A percentile compares a stretch with the other conserved stretches of the same genome.
phyloP scores from a whole-genome alignment of 2,797 vertebrate genomes.

The Myotis vivesi region DNA sequence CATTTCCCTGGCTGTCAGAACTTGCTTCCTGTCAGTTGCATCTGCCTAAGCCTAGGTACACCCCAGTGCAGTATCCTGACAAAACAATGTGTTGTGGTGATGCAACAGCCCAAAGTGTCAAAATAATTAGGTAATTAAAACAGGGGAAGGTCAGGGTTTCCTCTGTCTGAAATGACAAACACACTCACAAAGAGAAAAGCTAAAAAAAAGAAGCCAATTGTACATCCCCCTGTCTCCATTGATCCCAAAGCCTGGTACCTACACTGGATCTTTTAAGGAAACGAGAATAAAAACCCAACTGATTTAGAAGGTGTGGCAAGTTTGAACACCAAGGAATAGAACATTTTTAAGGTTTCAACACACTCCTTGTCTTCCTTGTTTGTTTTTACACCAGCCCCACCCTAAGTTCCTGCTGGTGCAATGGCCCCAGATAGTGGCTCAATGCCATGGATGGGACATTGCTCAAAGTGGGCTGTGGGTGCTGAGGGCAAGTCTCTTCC shows the following conservation, averaged over 20 bases:
- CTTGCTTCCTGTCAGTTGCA: constrained; percentile 48
- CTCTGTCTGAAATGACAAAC: constrained; percentile 71
- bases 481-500: not conserved
- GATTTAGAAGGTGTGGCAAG: constrained; percentile 14
- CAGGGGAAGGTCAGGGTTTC: constrained; percentile 80
- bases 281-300: not conserved
- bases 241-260: not conserved
- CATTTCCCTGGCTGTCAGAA: constrained; percentile 37
- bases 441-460: constrained; percentile 16
- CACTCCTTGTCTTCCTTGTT: constrained; percentile 62
- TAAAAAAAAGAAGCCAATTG: not conserved
- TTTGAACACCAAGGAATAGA: constrained; percentile 43
- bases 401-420: constrained; percentile 51
- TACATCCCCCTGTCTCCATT: not conserved
- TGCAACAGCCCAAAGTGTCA: constrained; percentile 80
- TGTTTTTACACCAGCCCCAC: constrained; percentile 65
- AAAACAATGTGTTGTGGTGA: constrained; percentile 72
- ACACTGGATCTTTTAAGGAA: not conserved
- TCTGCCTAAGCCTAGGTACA: constrained; percentile 67
- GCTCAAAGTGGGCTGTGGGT: constrained; percentile 41
- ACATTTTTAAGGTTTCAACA: constrained; percentile 73
- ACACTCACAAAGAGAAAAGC: not conserved
- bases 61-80: constrained; percentile 69
- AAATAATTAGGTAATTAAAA: constrained; percentile 82
- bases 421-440: constrained; percentile 34